A percentile compares a stretch with the other conserved stretches of the same genome.
Evolutionary conservation across 2,888 invertebrate species (phyloP).

Genomic region (Acanthosepion esculentum): DNA sequence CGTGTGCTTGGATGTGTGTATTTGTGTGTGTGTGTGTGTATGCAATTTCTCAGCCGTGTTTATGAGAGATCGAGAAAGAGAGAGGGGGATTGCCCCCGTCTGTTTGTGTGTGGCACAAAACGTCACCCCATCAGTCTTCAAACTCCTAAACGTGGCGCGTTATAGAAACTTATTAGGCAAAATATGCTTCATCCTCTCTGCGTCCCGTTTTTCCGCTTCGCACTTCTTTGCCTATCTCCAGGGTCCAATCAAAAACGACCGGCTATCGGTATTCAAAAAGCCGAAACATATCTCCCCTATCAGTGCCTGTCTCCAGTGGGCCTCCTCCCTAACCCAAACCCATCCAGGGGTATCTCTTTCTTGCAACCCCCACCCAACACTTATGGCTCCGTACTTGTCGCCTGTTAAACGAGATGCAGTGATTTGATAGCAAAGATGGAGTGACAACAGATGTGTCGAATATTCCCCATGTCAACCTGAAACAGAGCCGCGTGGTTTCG

Average conservation of each 20-base stretch:
- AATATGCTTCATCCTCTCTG: not conserved
- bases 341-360: not conserved
- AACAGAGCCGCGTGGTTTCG: not conserved
- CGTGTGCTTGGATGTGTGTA: not conserved
- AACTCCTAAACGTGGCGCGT: not conserved
- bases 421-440: not conserved
- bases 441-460: slow-evolving; percentile 33
- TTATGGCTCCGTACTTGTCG: slow-evolving; percentile 5
- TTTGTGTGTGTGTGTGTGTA: not conserved
- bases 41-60: too few species aligned
- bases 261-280: not conserved
- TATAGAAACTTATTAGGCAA: slow-evolving; percentile 5
- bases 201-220: not conserved
- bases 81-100: not conserved
- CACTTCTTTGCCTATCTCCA: not conserved
- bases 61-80: not conserved
- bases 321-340: not conserved
- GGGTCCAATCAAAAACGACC: not conserved
- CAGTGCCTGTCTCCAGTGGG: not conserved
- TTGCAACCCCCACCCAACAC: not conserved
- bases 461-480: not conserved
- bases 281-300: not conserved
- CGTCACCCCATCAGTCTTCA: not conserved
- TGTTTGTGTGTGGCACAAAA: not conserved
- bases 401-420: not conserved